Percentiles rank a stretch among this genome's conserved stretches.
Evolutionary conservation across 2,113 vertebrate genomes (phyloP).

Genomic region (Ceyx melanurus): DNA sequence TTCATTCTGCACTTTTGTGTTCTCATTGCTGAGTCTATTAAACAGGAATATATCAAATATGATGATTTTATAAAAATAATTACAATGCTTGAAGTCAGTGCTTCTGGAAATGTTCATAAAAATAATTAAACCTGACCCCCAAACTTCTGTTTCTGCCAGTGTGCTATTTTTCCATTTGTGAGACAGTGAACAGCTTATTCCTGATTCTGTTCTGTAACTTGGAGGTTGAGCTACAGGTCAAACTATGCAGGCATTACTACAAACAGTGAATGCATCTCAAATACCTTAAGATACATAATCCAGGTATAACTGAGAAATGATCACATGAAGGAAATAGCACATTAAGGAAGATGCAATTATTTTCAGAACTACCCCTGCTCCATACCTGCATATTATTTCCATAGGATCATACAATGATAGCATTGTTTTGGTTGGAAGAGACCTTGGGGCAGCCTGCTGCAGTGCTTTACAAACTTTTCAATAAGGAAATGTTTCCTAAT

Average conservation of each 20-base stretch:
- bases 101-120: background rate
- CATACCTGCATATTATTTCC: background rate
- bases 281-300: background rate
- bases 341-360: background rate
- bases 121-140: fast-evolving
- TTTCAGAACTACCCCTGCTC: background rate
- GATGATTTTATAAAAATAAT: fast-evolving
- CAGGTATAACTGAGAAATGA: background rate
- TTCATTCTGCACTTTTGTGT: background rate
- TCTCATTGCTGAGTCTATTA: background rate
- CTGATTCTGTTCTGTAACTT: background rate
- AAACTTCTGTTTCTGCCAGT: background rate
- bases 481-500: too few species aligned
- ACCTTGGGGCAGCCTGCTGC: too few species aligned
- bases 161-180: background rate
- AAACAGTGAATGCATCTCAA: background rate
- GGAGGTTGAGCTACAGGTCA: background rate
- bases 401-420: too few species aligned
- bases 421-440: too few species aligned
- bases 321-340: background rate
- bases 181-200: background rate
- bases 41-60: background rate
- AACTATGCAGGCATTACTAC: background rate
- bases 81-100: background rate
- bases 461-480: too few species aligned